phyloP scores from a whole-genome alignment of 2,888 invertebrate genomes.

The Macrostomum cliftonense region DNA sequence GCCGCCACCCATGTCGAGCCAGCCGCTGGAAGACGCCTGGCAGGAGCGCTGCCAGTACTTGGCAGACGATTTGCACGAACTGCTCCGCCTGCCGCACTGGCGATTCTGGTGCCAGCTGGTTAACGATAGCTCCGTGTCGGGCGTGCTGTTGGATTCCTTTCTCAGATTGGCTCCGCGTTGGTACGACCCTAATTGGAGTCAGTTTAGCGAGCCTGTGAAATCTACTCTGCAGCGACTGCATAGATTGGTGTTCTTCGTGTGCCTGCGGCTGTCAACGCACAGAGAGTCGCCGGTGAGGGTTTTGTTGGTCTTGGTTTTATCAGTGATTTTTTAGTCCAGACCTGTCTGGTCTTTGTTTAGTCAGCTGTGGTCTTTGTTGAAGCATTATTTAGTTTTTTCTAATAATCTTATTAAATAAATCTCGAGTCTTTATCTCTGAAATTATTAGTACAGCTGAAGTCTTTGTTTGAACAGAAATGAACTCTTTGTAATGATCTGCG shows the following conservation, averaged over 20 bases:
- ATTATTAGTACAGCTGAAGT: too few relatives aligned
- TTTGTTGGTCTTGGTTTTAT: too few relatives aligned
- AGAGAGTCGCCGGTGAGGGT: slow-evolving; percentile 51
- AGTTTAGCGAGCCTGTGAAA: slow-evolving; percentile 16
- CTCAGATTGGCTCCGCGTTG: slow-evolving; percentile 52
- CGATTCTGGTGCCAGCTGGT: slow-evolving; percentile 40
- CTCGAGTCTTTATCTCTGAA: too few relatives aligned
- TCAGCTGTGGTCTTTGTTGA: too few relatives aligned
- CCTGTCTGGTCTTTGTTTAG: too few relatives aligned
- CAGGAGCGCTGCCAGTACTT: slow-evolving; percentile 46
- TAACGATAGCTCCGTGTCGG: neutral
- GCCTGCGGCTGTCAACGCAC: slow-evolving; percentile 57
- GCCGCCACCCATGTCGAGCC: slow-evolving; percentile 23
- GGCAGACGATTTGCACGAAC: slow-evolving; percentile 50
- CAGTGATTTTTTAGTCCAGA: too few relatives aligned
- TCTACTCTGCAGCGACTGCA: slow-evolving; percentile 46
- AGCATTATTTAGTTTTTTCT: too few relatives aligned
- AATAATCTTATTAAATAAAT: too few relatives aligned
- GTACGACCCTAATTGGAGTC: neutral
- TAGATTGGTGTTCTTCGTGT: slow-evolving; percentile 48
- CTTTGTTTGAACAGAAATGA: too few relatives aligned
- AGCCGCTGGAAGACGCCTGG: slow-evolving; percentile 47
- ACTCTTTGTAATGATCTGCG: too few relatives aligned
- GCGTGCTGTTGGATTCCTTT: slow-evolving; percentile 46
- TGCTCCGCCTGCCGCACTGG: slow-evolving; percentile 50